phyloP scores from a whole-genome alignment of 2,888 invertebrate species.

The Apamea crenata region DNA sequence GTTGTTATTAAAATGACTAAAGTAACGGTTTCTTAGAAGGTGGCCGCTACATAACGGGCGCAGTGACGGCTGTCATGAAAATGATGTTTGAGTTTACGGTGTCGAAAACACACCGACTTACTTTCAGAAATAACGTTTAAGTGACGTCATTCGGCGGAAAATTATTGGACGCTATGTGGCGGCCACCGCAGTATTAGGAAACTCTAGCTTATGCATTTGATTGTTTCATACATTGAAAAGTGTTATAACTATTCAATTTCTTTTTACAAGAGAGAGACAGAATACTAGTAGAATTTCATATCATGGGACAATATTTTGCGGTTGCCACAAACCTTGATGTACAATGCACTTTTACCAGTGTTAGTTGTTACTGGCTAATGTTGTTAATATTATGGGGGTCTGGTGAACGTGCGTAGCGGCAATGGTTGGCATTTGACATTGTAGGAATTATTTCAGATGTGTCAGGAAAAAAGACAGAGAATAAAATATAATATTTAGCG shows the following conservation, averaged over 20 bases:
- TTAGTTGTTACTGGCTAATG: conserved; percentile 71
- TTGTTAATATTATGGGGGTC: conserved; percentile 41
- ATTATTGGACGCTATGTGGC: neutral
- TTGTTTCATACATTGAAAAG: conserved; percentile 16
- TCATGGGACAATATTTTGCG: conserved; percentile 74
- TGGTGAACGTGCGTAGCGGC: conserved; percentile 20
- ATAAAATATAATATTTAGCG: neutral
- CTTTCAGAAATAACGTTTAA: neutral
- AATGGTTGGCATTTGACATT: conserved; percentile 31
- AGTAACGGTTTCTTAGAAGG: neutral
- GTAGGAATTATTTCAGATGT: conserved; percentile 27
- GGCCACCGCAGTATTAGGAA: too few species aligned
- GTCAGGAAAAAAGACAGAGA: neutral
- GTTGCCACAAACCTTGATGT: conserved; percentile 60
- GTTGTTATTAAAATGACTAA: conserved; percentile 1
- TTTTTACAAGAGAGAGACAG: conserved; percentile 44
- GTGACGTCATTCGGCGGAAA: neutral
- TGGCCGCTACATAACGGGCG: neutral
- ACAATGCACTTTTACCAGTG: conserved; percentile 74
- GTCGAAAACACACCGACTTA: neutral
- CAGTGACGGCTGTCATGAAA: neutral
- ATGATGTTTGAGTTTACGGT: neutral
- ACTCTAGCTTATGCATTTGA: conserved; percentile 12
- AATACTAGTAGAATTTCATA: conserved; percentile 66
- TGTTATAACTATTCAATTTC: conserved; percentile 4